Conservation (phyloP, 2,888 invertebrate species). For the Gryllus longicercus region DNA sequence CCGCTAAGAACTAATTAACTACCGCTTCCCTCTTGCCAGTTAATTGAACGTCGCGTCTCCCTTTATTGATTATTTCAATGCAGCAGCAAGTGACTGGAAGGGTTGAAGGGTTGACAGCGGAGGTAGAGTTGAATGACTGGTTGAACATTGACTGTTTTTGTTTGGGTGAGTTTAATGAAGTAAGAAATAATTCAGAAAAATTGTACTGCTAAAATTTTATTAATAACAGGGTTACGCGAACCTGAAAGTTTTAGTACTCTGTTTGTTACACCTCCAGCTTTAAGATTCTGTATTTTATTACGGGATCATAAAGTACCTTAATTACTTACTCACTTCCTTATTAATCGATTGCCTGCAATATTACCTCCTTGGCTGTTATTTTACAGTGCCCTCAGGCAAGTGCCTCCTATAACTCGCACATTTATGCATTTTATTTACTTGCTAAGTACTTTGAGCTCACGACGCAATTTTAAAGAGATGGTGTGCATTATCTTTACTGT, state of each 20-base stretch:
- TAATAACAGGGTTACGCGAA: neutral
- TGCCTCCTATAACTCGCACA: neutral
- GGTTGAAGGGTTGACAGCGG: too few species aligned
- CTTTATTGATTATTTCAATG: too few species aligned
- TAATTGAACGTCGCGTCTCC: too few species aligned
- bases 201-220: neutral
- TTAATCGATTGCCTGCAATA: constrained; percentile 8
- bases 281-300: constrained; percentile 1
- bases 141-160: too few species aligned
- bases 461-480: neutral
- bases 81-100: too few species aligned
- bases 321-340: constrained; percentile 17
- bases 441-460: neutral
- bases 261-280: neutral
- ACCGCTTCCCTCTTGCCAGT: too few species aligned
- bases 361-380: constrained; percentile 17
- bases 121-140: too few species aligned
- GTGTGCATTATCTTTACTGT: constrained; percentile 5
- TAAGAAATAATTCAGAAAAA: neutral
- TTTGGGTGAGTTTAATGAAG: too few species aligned
- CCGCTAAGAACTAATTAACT: too few species aligned
- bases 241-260: neutral
- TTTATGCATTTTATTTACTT: constrained; percentile 2
- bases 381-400: neutral
- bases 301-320: neutral